Evolutionary conservation across 2,113 vertebrate genomes (phyloP).

Genomic region (Melanocharis versteri): DNA sequence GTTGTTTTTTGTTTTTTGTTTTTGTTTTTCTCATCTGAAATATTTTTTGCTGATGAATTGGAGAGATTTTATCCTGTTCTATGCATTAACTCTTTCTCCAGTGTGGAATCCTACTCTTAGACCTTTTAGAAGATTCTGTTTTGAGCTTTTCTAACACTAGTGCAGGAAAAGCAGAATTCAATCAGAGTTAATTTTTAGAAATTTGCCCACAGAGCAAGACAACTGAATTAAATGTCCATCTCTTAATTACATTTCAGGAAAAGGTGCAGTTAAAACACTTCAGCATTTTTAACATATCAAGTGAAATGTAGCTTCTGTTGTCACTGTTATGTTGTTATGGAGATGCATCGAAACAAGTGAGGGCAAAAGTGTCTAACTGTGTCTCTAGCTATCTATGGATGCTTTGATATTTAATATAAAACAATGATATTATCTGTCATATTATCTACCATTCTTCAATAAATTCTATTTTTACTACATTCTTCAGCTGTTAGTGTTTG

Average conservation of each 20-base stretch:
- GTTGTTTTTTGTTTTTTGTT: not conserved
- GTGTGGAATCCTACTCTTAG: not conserved
- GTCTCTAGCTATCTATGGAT: not conserved
- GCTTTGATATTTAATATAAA: not conserved
- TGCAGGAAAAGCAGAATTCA: not conserved
- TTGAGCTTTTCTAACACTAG: not conserved
- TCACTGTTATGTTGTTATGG: not conserved
- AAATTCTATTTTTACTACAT: not conserved
- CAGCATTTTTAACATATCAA: not conserved
- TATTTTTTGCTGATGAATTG: not conserved
- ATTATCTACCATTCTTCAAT: not conserved
- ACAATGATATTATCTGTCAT: accelerated
- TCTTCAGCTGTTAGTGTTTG: not conserved
- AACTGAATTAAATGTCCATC: not conserved
- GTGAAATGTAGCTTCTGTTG: not conserved
- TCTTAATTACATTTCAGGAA: not conserved
- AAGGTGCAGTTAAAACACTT: not conserved
- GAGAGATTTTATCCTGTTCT: not conserved
- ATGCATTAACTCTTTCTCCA: not conserved
- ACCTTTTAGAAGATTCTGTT: not conserved
- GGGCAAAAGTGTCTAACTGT: not conserved
- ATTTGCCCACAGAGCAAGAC: not conserved
- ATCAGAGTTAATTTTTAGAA: not conserved
- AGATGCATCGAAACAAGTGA: not conserved
- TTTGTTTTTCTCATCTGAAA: not conserved